These are phyloP conservation scores for Heliconius aoede DNA, from an alignment of 2,888 invertebrate species.

Conservation along the genomic window DNA sequence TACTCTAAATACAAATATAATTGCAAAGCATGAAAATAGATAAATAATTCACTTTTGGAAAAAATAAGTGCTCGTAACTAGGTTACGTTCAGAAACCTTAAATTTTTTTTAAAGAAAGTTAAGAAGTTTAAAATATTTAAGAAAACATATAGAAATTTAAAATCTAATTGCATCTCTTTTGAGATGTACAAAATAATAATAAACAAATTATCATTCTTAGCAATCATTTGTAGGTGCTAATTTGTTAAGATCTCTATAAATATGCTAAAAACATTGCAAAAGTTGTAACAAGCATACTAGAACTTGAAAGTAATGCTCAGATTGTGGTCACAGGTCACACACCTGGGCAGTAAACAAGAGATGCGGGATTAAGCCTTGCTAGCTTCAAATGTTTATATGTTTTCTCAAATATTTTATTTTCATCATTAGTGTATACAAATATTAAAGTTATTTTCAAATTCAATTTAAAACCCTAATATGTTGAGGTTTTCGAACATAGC, in stretches of 20 bases:
- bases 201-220: too few relatives aligned
- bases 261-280: too few relatives aligned
- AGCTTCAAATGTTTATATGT: not conserved
- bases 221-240: too few relatives aligned
- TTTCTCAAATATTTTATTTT: not conserved
- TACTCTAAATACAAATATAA: not conserved
- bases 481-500: constrained; percentile 82
- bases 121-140: not conserved
- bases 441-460: not conserved
- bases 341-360: too few relatives aligned
- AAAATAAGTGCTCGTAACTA: constrained; percentile 52
- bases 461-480: constrained; percentile 13
- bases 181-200: too few relatives aligned
- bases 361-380: too few relatives aligned
- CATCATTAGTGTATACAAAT: not conserved
- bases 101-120: not conserved
- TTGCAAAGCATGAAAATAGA: not conserved
- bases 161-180: too few relatives aligned
- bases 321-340: too few relatives aligned
- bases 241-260: too few relatives aligned
- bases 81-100: constrained; percentile 82
- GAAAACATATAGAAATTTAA: not conserved
- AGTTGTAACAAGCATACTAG: too few relatives aligned
- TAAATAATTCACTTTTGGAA: not conserved
- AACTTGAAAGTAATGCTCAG: too few relatives aligned